Percentiles rank a stretch among this genome's conserved stretches.
Evolutionary conservation across 2,113 vertebrate species (phyloP).

Genomic region (Caloenas nicobarica): DNA sequence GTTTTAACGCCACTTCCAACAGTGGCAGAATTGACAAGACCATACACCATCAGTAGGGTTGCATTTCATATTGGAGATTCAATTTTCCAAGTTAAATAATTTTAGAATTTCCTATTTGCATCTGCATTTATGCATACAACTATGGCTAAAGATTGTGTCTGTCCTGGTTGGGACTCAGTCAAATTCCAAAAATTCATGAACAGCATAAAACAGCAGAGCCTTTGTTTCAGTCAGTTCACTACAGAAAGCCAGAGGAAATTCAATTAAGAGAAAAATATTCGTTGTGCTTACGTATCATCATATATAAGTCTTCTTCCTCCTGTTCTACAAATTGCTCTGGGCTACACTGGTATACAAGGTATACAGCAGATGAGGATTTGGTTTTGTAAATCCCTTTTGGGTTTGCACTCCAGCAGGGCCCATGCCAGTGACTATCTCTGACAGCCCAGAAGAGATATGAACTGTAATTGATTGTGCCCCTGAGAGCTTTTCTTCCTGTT

Average conservation of each 20-base stretch:
- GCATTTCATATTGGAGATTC: neutral
- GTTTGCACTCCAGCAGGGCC: slow-evolving; percentile 12
- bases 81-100: neutral
- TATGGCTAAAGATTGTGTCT: neutral
- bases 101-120: neutral
- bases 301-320: neutral
- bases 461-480: slow-evolving; percentile 47
- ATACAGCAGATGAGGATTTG: slow-evolving; percentile 24
- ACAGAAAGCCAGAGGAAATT: slow-evolving; percentile 24
- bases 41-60: neutral
- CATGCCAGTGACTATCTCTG: slow-evolving; percentile 42
- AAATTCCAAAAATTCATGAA: neutral
- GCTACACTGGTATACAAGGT: slow-evolving; percentile 22
- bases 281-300: neutral
- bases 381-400: slow-evolving; percentile 35
- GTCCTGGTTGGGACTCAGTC: neutral
- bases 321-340: slow-evolving; percentile 22
- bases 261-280: slow-evolving; percentile 19
- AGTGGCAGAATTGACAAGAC: neutral
- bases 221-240: slow-evolving; percentile 21
- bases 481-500: slow-evolving; percentile 39
- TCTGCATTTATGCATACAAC: neutral
- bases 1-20: neutral
- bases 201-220: neutral
- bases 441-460: slow-evolving; percentile 47